Conservation (phyloP, 30 jellyfish, hydroid and myxozoan genomes). For the Aurelia sp. region DNA sequence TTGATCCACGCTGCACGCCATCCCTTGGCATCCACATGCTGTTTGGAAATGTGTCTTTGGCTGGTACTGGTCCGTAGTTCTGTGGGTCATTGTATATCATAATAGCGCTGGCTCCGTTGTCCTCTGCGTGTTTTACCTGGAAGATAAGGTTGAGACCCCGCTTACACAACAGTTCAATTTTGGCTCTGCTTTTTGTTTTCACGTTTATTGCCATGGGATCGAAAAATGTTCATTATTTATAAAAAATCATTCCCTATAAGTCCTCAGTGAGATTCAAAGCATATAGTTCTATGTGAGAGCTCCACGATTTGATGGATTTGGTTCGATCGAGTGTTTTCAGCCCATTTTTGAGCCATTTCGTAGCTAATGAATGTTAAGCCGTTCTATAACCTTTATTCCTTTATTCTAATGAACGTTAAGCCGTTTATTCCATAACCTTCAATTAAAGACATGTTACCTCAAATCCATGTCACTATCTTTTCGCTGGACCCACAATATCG, state of each 20-base stretch:
- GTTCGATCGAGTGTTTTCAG: background rate
- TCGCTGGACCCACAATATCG: too few species aligned
- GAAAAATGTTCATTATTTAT: background rate
- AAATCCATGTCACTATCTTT: too few species aligned
- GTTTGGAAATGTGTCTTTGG: conserved; percentile 62
- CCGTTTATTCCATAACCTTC: too few species aligned
- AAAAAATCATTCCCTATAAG: background rate
- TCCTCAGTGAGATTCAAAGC: background rate
- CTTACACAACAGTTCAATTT: background rate
- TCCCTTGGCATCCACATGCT: conserved; percentile 92
- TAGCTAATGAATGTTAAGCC: background rate
- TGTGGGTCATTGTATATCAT: conserved; percentile 87
- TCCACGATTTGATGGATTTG: background rate
- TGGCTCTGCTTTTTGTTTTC: too few species aligned
- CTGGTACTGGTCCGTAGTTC: conserved; percentile 85
- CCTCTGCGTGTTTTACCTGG: conserved; percentile 83
- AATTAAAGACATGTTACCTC: too few species aligned
- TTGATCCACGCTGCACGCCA: conserved; percentile 93
- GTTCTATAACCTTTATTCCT: too few species aligned
- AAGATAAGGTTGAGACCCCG: background rate
- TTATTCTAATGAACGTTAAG: background rate
- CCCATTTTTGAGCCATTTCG: background rate
- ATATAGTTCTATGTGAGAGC: background rate
- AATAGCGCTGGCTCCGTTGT: conserved; percentile 84
- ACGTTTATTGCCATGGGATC: background rate